A percentile compares a stretch with the other conserved stretches of the same genome.
Evolutionary conservation across 64 coral and sea anemone species (phyloP).

Genomic region (Porites lutea): DNA sequence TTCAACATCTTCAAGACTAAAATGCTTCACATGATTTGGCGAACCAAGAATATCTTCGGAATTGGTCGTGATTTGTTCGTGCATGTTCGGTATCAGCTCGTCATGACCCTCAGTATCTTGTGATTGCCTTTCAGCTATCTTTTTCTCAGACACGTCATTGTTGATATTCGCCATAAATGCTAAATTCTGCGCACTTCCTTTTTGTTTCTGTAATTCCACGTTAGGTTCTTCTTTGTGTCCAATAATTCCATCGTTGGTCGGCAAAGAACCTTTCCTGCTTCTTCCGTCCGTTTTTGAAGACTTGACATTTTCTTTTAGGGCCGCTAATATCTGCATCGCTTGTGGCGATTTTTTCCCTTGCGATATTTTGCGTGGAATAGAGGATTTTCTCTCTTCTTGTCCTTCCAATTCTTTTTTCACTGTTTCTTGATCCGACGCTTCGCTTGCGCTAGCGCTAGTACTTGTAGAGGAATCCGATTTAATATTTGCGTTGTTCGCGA

Average conservation of each 20-base stretch:
- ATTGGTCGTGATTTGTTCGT: neutral
- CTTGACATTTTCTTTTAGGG: neutral
- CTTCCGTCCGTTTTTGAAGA: neutral
- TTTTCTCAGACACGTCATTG: neutral
- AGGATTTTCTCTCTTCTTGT: neutral
- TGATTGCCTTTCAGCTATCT: neutral
- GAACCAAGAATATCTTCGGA: neutral
- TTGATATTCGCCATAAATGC: neutral
- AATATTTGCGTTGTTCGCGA: slow-evolving; percentile 6
- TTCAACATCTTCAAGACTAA: neutral
- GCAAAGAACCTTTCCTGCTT: neutral
- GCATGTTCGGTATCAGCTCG: neutral
- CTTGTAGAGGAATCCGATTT: slow-evolving; percentile 10
- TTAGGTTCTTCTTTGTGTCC: neutral
- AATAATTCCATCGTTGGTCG: neutral
- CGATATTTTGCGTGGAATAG: slow-evolving; percentile 11
- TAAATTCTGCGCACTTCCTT: neutral
- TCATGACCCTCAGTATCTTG: neutral
- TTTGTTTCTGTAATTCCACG: neutral
- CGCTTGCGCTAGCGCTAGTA: neutral
- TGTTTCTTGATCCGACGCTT: slow-evolving; percentile 18
- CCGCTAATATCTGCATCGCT: neutral
- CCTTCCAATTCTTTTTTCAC: neutral
- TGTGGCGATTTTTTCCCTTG: neutral
- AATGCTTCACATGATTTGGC: neutral